Percentiles rank a stretch among this genome's conserved stretches.
These are phyloP conservation scores for Fistularia tabacaria DNA, from an alignment of 2,797 vertebrate species.

Conservation along the genomic window DNA sequence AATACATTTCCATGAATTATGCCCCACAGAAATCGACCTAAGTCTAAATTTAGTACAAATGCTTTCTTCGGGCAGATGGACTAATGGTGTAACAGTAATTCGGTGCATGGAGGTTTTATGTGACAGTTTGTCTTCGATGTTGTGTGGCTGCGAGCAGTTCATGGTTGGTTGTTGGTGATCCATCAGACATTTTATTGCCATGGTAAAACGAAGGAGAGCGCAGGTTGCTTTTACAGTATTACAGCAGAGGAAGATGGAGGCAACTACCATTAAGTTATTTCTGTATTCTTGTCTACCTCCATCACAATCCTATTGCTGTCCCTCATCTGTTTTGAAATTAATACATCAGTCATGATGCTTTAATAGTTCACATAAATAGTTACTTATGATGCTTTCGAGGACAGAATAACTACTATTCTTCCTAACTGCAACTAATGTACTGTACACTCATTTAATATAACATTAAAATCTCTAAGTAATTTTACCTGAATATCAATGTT, in stretches of 20 bases:
- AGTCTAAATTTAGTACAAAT: neutral
- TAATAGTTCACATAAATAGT: too few species aligned
- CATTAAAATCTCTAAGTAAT: too few species aligned
- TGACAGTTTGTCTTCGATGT: slow-evolving; percentile 46
- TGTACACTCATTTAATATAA: too few species aligned
- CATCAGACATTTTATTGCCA: slow-evolving; percentile 52
- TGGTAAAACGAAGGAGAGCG: slow-evolving; percentile 49
- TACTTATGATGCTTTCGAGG: too few species aligned
- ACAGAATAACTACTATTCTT: too few species aligned
- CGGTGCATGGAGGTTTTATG: slow-evolving; percentile 36
- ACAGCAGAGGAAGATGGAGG: slow-evolving; percentile 3
- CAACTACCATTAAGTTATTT: neutral
- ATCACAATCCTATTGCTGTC: neutral
- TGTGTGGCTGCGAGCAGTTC: slow-evolving; percentile 9
- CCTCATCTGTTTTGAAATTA: neutral
- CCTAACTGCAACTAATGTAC: too few species aligned
- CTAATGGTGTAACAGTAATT: slow-evolving; percentile 8
- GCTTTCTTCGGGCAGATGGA: neutral
- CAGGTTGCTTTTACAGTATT: slow-evolving; percentile 47
- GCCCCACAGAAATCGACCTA: too few species aligned
- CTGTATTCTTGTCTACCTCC: slow-evolving; percentile 5
- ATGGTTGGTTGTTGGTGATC: slow-evolving; percentile 40
- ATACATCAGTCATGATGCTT: too few species aligned
- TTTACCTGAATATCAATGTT: too few species aligned
- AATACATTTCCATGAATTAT: too few species aligned